Base-by-base conservation (phyloP, 2,888 invertebrate species). In the Epsilonema sp. region DNA sequence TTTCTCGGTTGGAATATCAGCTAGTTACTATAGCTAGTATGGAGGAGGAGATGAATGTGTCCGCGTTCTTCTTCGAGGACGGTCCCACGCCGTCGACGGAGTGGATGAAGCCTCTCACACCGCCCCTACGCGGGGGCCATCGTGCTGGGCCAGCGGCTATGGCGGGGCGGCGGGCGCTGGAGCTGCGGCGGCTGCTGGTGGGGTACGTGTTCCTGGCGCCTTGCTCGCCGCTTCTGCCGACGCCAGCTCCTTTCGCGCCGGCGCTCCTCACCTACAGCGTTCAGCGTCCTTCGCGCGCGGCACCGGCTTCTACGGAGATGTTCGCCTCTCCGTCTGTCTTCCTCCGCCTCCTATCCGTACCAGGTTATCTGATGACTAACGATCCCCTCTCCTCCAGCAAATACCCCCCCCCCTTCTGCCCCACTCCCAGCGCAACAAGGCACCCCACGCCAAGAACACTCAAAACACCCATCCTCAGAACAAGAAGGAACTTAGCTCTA, bases 351-450 rank as follows among this genome's bases (percentile, higher is more conserved):
- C n/a, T n/a, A n/a, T n/a, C n/a, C n/a, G n/a, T n/a, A n/a, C n/a
- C n/a, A n/a, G n/a, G 5, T 54, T 55, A 45, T 43, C 55, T 5
- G 42, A 85, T 11, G 89, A 89, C 70, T 89, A 87, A 41, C 76
- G 86, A 56, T 89, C 89, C 74, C 82, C 89, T 53, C 47, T 57
- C 20, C 72, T 89, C 51, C 76, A 87, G 51, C 87, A 87, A 69
- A 87, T 86, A 67, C 85, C 84, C 1, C 73, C 89, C 45, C 86
- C 87, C 66, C 89, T 89, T 73, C 76, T 89, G 31, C 87, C 89
- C 68, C 87, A 87, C 87, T 87, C 87, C 67, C 87, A 87, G 64
- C 87, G 87, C 71, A 82, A 86, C 66, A 86, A 86, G 31, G 86
- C 86, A 47, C 74, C 87, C 52, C 75, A 87, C 44, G 87, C 86